Evolutionary conservation across 2,797 vertebrate species (phyloP), one percentile per base, ranked within the genome.

Genomic region (Helostoma temminkii): DNA sequence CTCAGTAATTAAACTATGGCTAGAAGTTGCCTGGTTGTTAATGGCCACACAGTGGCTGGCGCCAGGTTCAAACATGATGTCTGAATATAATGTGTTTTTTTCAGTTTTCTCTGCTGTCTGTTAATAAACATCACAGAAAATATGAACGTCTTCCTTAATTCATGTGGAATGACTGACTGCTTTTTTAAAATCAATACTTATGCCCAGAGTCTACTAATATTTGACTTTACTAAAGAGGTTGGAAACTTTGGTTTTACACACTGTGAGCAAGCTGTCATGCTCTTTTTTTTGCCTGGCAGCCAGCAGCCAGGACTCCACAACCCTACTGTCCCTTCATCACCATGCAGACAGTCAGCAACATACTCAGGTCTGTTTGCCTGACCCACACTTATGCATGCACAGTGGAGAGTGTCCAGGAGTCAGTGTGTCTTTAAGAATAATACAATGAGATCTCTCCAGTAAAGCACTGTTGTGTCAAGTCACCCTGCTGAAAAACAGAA

Each of bases 401-500:
- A 4, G 64, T 46, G 45, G 18, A 21, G 10, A 4, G 9, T 19
- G 50, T 57, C 8, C n/a, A 24, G 9, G 25, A 50, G n/a, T 43
- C 36, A 46, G 49, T 48, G 54, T 61, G 32, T 41, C 18, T 45
- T 22, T 24, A 21, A n/a, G 10, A 39, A 30, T 5, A 53, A 16
- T 39, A 32, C 59, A 53, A 58, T 58, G 2, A 37, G 18, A 15
- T 26, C 26, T 2, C 47, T 67, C 39, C 53, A 54, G 12, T 41
- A 7, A 46, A 67, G 57, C 41, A 50, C 45, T 26, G 26, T 34
- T 36, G 68, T 61, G 58, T 47, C 9, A 61, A 61, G 54, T 9
- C 9, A 30, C 41, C 62, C 47, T 58, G 75, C 70, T 47, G 39
- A 53, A 68, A 55, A 76, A 28, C 18, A 58, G 16, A 22, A 28